Evolutionary conservation across 1,140 invertebrate genomes (phyloP), one percentile per base, ranked within the genome.

Genomic region (Tribolium madens): DNA sequence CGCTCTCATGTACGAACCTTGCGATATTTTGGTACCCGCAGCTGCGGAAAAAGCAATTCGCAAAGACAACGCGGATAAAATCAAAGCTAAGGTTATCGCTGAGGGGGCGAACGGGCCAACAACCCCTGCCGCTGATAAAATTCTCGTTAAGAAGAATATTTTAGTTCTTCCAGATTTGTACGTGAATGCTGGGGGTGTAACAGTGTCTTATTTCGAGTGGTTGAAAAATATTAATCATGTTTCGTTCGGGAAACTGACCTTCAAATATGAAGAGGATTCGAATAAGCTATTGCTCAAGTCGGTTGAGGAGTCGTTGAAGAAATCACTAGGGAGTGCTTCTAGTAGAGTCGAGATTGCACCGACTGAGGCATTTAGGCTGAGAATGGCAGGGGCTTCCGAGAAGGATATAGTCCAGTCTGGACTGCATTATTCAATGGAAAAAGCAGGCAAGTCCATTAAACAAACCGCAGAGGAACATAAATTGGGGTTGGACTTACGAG

Each of bases 331-430:
- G 36, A 92, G 93, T 81, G 93, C 96, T 26, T 96, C 96, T 60
- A 96, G 96, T 14, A 97, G 31, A 64, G 31, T 99, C 85, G 96
- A 97, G 17, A 94, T 99, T 15, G 94, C 93, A 13, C 97, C 98
- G 17, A 97, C 95, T 6, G 94, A 97, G 86, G 90, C 96, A 80
- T 99, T 99, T 91, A 94, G 97, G 85, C 95, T 97, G 87, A 92
- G 95, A 86, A 99, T 99, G 86, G 93, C 96, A 83, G 97, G 98
- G 87, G 98, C 98, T 74, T 97, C 96, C 75, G 98, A 99, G 87
- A 99, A 99, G 86, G 98, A 99, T 85, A 99, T 99, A 85, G 98
- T 99, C 4, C 97, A 99, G 88, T 99, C 98, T 81, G 98, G 98
- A 80, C 89, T 99, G 48, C 97, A 98, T 86, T 99, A 99, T 87